phyloP scores from a whole-genome alignment of 2,888 invertebrate genomes.

The Dioctria linearis region DNA sequence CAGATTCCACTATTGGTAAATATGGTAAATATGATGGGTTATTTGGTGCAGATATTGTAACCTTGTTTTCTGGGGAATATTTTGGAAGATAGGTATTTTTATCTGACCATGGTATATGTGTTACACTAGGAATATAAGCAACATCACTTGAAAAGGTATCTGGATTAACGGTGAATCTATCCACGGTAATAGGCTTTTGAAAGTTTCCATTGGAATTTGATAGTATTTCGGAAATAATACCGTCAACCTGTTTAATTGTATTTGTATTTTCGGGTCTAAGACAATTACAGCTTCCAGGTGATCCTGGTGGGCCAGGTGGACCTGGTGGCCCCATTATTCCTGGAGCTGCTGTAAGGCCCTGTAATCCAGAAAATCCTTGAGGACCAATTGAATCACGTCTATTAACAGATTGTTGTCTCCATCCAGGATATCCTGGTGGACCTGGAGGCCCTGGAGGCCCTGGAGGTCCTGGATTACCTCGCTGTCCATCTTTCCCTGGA shows the following conservation, averaged over 20 bases:
- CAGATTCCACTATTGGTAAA: neutral
- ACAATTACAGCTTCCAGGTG: neutral
- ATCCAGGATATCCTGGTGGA: conserved; percentile 27
- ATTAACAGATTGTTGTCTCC: neutral
- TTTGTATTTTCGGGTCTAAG: no score
- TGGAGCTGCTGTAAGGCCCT: conserved; percentile 8
- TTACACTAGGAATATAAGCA: no score
- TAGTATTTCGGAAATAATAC: neutral
- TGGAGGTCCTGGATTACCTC: conserved; percentile 3
- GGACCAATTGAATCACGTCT: conserved; percentile 23
- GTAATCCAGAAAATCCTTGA: neutral
- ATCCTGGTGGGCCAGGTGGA: neutral
- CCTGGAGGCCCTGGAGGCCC: conserved; percentile 11
- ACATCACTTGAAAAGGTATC: no score
- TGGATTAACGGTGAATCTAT: no score
- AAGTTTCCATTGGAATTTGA: neutral
- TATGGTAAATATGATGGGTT: neutral
- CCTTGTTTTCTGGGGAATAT: neutral
- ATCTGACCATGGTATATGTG: no score
- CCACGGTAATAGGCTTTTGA: neutral
- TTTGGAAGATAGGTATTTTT: no score
- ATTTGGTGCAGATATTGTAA: neutral
- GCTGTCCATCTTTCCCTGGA: conserved; percentile 8
- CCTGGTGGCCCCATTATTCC: neutral
- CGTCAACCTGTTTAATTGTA: neutral